These are phyloP conservation scores for Mustelus asterias DNA, from an alignment of 2,113 vertebrate genomes.

Conservation along the genomic window DNA sequence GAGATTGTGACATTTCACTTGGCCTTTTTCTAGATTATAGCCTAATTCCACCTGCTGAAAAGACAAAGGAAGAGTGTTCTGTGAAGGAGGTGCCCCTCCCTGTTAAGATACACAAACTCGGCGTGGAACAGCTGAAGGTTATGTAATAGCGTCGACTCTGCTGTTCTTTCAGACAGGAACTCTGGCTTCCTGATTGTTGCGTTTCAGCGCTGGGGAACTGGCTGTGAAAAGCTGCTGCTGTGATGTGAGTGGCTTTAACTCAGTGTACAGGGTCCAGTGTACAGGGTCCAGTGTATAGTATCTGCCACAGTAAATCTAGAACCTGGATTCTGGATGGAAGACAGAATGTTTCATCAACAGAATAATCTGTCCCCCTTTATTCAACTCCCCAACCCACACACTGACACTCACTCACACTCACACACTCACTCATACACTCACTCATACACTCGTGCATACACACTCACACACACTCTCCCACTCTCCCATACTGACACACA, in stretches of 20 bases:
- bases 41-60: background rate
- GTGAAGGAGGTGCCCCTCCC: background rate
- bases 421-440: too few relatives aligned
- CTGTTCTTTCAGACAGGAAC: background rate
- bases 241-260: background rate
- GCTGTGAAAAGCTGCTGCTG: background rate
- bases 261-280: background rate
- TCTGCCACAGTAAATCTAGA: background rate
- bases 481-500: too few relatives aligned
- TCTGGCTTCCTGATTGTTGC: background rate
- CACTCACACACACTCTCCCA: too few relatives aligned
- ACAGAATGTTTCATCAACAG: background rate
- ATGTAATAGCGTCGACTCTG: background rate
- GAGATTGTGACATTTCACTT: background rate
- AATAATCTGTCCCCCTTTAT: background rate
- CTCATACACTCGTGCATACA: too few relatives aligned
- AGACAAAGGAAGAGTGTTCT: background rate
- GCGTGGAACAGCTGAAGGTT: background rate
- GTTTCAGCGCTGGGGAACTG: background rate
- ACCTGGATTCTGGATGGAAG: background rate
- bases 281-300: background rate
- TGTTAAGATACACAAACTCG: too few relatives aligned
- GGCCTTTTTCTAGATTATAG: background rate
- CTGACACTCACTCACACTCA: background rate
- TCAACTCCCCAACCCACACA: background rate